Base-by-base conservation (phyloP, 1,140 invertebrate species). In the Kradibia gibbosae region DNA sequence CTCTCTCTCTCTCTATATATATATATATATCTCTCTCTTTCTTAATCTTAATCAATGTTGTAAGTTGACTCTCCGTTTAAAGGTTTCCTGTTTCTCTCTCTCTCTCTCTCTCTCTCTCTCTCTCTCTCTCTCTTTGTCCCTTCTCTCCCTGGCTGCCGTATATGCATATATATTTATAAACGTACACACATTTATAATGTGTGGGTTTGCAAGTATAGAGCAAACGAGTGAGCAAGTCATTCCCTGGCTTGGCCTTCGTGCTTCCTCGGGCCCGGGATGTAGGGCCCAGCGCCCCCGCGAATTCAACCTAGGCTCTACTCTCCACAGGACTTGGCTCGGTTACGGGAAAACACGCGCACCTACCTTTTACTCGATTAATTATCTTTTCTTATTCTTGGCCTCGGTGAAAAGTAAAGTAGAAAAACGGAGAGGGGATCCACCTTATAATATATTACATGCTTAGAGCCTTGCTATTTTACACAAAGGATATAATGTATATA, bases 291-390 rank as follows among this genome's bases (percentile, higher is more conserved):
- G 62, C 62, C 42, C 75, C 75, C 62, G 70, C 42, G 25, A 71
- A 71, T 71, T 71, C 48, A 71, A 48, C 25, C 25, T 71, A 31
- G 42, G 25, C n/a, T 71, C 42, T 48, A 13, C n/a, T 71, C 42
- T 71, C 70, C 15, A 15, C 15, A 71, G n/a, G 42, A 71, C 39
- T 71, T 31, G 25, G 42, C 42, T 71, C 70, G 39, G 11, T 45
- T 48, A 48, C 70, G 70, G 42, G 70, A 71, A 48, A 71, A 48
- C 39, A 48, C n/a, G 42, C 42, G 13, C 34, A 25, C 42, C 77
- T 80, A 48, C 78, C 78, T 80, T 80, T 80, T 72, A 73, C 78
- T 62, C 78, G 70, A 80, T 80, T 70, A 80, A 80, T 80, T 73
- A 80, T 62, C 45, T 80, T 80, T 74, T 65, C 71, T 73, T 74